Conservation (phyloP, 2,888 invertebrate genomes). For the Polyommatus iphigenia region DNA sequence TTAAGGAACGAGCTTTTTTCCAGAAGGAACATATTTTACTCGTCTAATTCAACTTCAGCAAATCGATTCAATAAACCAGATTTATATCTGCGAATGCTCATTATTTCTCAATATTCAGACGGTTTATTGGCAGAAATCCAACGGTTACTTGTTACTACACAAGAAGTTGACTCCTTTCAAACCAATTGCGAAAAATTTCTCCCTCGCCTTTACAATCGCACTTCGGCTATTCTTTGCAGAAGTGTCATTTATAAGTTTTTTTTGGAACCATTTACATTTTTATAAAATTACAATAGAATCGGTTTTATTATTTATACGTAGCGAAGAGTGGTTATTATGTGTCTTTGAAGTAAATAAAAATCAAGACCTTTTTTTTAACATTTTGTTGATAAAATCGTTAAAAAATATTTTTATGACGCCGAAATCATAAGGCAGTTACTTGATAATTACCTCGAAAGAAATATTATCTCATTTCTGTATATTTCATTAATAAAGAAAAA, state of each 20-base stretch:
- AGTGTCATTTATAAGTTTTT: background rate
- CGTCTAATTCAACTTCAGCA: constrained; percentile 37
- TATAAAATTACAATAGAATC: background rate
- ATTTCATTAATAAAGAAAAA: no score
- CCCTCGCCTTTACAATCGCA: constrained; percentile 19
- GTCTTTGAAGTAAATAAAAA: no score
- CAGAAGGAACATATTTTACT: constrained; percentile 22
- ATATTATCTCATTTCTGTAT: no score
- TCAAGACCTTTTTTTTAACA: no score
- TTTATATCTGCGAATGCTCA: constrained; percentile 40
- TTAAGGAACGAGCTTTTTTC: constrained; percentile 15
- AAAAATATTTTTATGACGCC: no score
- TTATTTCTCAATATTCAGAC: constrained; percentile 37
- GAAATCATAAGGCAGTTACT: no score
- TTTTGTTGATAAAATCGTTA: no score
- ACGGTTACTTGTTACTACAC: constrained; percentile 33
- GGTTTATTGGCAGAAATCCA: constrained; percentile 40
- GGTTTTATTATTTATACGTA: background rate
- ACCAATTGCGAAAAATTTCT: constrained; percentile 39
- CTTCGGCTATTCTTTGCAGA: background rate
- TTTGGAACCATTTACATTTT: background rate
- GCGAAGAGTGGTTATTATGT: no score
- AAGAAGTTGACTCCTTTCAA: constrained; percentile 38
- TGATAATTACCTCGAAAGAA: no score
- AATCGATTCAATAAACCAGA: constrained; percentile 41